phyloP scores from a whole-genome alignment of 2,113 vertebrate genomes.

The Potamarius usumacintae region DNA sequence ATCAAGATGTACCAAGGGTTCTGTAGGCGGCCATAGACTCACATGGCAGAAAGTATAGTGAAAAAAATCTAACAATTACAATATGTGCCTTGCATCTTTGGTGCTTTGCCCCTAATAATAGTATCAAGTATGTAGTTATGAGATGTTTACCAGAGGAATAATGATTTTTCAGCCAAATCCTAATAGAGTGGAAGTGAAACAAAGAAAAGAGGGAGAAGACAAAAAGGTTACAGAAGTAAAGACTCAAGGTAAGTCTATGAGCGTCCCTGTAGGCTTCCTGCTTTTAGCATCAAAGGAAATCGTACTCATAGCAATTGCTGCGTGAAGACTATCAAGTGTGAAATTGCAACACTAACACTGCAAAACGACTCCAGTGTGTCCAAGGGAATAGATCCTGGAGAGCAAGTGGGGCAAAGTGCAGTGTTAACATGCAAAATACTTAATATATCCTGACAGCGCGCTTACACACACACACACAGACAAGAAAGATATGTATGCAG shows the following conservation, averaged over 20 bases:
- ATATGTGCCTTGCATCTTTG: no score
- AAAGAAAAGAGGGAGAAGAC: neutral
- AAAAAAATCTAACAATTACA: no score
- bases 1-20: no score
- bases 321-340: neutral
- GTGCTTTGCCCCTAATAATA: neutral
- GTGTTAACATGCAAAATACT: neutral
- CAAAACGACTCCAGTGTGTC: neutral
- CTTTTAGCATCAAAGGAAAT: neutral
- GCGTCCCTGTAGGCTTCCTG: neutral
- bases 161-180: neutral
- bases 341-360: conserved; percentile 3
- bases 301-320: neutral
- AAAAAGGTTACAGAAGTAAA: neutral
- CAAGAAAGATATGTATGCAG: neutral
- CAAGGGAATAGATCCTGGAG: neutral
- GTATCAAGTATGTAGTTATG: neutral
- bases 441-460: neutral
- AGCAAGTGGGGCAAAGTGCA: neutral
- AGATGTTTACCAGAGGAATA: neutral
- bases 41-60: no score
- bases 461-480: neutral
- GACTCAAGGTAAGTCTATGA: neutral
- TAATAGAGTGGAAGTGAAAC: neutral
- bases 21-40: no score